Evolutionary conservation across 2,113 vertebrate genomes (phyloP).

Genomic region (Ellobius talpinus): DNA sequence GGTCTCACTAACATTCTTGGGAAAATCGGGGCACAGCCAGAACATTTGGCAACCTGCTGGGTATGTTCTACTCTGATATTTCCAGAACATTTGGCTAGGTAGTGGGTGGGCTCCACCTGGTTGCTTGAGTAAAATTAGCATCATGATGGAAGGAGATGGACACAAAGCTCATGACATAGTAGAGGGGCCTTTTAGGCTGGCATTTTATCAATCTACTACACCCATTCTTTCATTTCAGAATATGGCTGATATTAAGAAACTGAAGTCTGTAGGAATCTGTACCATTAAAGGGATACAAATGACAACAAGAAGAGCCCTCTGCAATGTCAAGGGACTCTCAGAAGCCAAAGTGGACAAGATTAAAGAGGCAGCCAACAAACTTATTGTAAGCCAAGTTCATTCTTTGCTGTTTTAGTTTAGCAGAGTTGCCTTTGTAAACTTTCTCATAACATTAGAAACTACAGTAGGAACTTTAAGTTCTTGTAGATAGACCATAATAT

Average conservation of each 20-base stretch:
- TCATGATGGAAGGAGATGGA: slow-evolving; percentile 65
- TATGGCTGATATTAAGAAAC: slow-evolving; percentile 97
- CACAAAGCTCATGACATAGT: slow-evolving; percentile 57
- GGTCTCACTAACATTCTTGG: slow-evolving; percentile 79
- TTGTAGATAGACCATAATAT: background rate
- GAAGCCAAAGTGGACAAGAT: slow-evolving; percentile 99
- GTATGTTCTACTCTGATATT: slow-evolving; percentile 68
- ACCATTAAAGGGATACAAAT: slow-evolving; percentile 98
- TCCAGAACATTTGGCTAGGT: slow-evolving; percentile 72
- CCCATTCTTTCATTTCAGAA: slow-evolving; percentile 90
- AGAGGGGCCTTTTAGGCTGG: slow-evolving; percentile 64
- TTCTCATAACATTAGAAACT: slow-evolving; percentile 31
- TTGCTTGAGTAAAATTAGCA: slow-evolving; percentile 69
- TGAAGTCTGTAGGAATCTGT: slow-evolving; percentile 97
- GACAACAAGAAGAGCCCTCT: slow-evolving; percentile 95
- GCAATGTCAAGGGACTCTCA: slow-evolving; percentile 97
- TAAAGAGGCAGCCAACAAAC: slow-evolving; percentile 98
- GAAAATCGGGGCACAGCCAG: slow-evolving; percentile 67
- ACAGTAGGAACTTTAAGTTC: background rate
- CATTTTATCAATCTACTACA: slow-evolving; percentile 63
- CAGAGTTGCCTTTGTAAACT: background rate
- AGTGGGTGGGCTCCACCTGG: slow-evolving; percentile 73
- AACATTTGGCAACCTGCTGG: slow-evolving; percentile 73
- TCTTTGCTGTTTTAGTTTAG: slow-evolving; percentile 31
- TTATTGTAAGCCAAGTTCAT: slow-evolving; percentile 90